Evolutionary conservation across 2,888 invertebrate species (phyloP), one percentile per base, ranked within the genome.

Genomic region (Acleris emargana): DNA sequence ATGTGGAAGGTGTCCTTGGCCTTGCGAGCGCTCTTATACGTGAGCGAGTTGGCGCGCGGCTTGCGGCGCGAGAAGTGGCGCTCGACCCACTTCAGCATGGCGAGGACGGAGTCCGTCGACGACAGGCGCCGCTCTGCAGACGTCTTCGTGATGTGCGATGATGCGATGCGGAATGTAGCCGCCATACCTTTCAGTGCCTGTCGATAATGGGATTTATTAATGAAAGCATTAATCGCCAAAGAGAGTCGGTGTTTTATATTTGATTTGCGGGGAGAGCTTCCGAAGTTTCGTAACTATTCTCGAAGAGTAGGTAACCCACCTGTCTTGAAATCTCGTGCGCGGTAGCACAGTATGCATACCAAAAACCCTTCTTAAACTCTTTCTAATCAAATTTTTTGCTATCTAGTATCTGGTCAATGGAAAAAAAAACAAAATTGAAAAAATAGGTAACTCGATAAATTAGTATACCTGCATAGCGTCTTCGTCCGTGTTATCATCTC

Each of bases 131-230:
- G 94, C 80, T 97, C 97, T 0, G 97, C 97, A 0, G 96, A 96
- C 0, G 97, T 97, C 79, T 96, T 96, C 5, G 96, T 96, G 75
- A 97, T 97, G 79, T 95, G 94, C 0, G 97, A 97, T 0, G 97
- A 96, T 0, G 97, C 96, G 11, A 98, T 97, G 58, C 97, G 95
- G 94, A 98, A 98, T 4, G 97, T 97, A 1, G 97, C 96, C 0
- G 97, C 97, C 97, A 98, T 97, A 84, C 97, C 97, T 93, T 97
- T 97, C 64, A 97, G 90, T 0, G 97, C 97, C 97, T 97, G 81
- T 45, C 70, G n/a, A 54, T 22, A 54, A 22, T 20, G 38, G 16
- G 38, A 20, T 45, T 45, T 5, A n/a, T 16, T 45, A 45, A 38
- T 4, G 9, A 38, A 9, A 4, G 13, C 38, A 13, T 38, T 38